phyloP scores from a whole-genome alignment of 2,797 vertebrate genomes.

The Astyanax mexicanus region DNA sequence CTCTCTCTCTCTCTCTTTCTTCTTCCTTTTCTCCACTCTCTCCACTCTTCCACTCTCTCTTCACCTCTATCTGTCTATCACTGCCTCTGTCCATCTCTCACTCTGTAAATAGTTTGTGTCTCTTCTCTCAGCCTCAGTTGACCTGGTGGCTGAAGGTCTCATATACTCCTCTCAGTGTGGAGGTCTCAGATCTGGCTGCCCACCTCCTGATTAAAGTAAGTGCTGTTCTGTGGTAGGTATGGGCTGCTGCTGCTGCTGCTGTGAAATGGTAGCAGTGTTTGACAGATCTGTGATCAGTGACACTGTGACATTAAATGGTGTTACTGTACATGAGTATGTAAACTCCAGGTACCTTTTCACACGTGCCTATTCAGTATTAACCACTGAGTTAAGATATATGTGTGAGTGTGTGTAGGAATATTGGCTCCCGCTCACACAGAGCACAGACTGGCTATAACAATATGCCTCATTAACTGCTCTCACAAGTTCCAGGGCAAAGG shows the following conservation, averaged over 20 bases:
- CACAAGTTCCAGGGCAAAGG: neutral
- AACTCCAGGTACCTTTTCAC: neutral
- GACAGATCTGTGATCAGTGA: neutral
- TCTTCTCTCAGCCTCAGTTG: neutral
- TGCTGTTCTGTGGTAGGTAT: no score
- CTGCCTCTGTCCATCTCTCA: no score
- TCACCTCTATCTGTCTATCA: no score
- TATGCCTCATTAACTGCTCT: neutral
- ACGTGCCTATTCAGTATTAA: neutral
- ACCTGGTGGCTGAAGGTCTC: neutral
- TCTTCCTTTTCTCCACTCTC: conserved; percentile 5
- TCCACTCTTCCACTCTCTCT: conserved; percentile 58
- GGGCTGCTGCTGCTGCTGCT: neutral
- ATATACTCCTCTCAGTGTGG: no score
- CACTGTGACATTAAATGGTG: neutral
- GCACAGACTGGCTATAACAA: neutral
- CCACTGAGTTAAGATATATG: neutral
- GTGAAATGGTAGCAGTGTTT: neutral
- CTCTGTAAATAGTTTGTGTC: neutral
- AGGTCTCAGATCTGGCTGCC: neutral
- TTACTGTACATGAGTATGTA: neutral
- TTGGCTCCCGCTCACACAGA: neutral
- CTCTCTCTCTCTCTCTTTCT: conserved; percentile 10
- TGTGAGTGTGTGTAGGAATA: neutral
- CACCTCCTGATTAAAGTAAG: no score